Base-by-base conservation (phyloP, 1,140 invertebrate genomes). In the Catajapyx aquilonaris region DNA sequence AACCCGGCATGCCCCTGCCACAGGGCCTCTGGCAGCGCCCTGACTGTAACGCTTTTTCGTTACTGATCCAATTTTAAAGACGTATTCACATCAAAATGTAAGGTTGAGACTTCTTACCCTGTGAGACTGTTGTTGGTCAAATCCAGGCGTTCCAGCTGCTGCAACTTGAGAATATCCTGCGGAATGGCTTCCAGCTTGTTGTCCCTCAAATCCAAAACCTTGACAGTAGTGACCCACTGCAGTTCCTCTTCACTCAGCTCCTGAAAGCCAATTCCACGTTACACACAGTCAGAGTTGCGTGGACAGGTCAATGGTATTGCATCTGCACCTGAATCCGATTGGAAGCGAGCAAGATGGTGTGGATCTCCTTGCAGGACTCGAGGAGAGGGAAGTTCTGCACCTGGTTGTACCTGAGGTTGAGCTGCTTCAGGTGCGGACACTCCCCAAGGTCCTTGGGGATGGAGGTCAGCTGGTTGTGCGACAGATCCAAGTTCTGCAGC, bases 81-180 rank as follows among this genome's bases (percentile, higher is more conserved):
- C n/a, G n/a, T n/a, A n/a, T 38, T 22, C 10, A 41, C 13, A 20
- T 34, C 18, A 3, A 13, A 25, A 19, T 11, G 18, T 20, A 16
- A 41, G 20, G 7, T 43, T 9, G 22, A 34, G 36, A 35, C 41
- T 31, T 56, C 64, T 59, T 58, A 83, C 79, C 62, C 64, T 43
- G 69, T 66, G 41, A 85, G 54, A 48, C 69, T 68, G 52, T 90
- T 90, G 53, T 84, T 83, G 2, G 76, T 76, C 18, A 90, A 47
- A 58, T 90, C 81, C 19, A 90, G 61, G 43, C 80, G 65, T 47
- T 81, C 74, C 21, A 88, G 55, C 48, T 69, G 69, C 40, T 78
- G 67, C 20, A 88, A 51, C 37, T 73, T 51, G 19, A 70, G 69
- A 45, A 88, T 72, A 53, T 84, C 74, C 40, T 81, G 73, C 1